Evolutionary conservation across 2,888 invertebrate species (phyloP), one percentile per base, ranked within the genome.

Genomic region (Notocelia uddmanniana): DNA sequence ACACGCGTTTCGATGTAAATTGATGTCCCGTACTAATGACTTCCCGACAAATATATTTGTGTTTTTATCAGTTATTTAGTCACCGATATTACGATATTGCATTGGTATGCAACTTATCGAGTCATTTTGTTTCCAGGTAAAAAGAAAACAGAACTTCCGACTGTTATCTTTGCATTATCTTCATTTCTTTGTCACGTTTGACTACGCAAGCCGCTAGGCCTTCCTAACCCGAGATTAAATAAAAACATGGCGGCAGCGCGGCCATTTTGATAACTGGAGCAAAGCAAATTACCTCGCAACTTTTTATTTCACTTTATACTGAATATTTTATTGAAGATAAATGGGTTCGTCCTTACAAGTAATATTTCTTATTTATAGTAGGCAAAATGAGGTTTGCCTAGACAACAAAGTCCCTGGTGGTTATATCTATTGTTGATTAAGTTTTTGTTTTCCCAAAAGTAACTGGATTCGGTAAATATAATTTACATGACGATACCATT

Each of bases 241-340:
- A 62, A 62, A 48, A 62, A 62, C 48, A 62, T 48, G 45, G 13
- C 48, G 10, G 45, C 41, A 0, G 37, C 26, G 50, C 69, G 48
- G 54, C 60, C n/a, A 58, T 31, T 50, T 15, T 21, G 48, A 10
- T 45, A 60, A 41, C 59, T 13, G 31, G 50, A 50, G 45, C 18
- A 19, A 55, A 69, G 54, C n/a, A 34, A 68, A 41, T 59, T 68
- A 54, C n/a, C 54, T 15, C 41, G 15, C 60, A 54, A 69, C 55
- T 62, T 69, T 60, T 60, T 68, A 45, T 54, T 69, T 45, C 50
- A 18, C 58, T 21, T 31, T 55, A 54, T 48, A 8, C 55, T 68
- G 52, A 37, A 68, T 68, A 21, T 31, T 45, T 50, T 23, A 41
- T 34, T 52, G 48, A n/a, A 37, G n/a, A 62, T 62, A 34, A 69